Evolutionary conservation across 2,888 invertebrate species (phyloP), one percentile per base, ranked within the genome.

Genomic region (Hybos culiciformis): DNA sequence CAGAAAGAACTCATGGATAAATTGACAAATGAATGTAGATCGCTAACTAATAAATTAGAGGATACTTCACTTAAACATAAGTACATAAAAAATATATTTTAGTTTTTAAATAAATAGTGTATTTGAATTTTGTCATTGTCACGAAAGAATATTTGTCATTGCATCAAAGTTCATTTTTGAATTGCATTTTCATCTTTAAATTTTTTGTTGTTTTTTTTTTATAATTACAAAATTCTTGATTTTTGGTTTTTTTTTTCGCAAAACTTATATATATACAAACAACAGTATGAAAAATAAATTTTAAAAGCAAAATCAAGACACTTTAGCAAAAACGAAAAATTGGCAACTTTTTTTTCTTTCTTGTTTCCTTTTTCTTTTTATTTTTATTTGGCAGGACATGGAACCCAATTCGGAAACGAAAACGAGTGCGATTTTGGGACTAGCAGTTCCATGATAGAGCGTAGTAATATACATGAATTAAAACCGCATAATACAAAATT

Each of bases 1-100:
- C 87, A 88, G 79, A 85, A 83, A 77, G 80, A 80, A 77, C 83
- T 86, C 78, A 83, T 87, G 81, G 85, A 85, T 75, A 86, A 83
- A 78, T 78, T 88, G 70, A 84, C 85, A 65, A 76, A 75, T 65
- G 86, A 88, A 74, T 87, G 87, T 75, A 86, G 83, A 73, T 75
- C 75, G 70, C 78, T 88, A 70, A 87, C 87, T 66, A 76, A 80
- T 72, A 86, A 83, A 76, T 78, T 88, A 74, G 87, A 88, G 75
- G 85, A 85, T 70, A 79, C 84, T 67, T 80, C 79, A 69, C 73
- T 78, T 71, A 82, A 80, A 71, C 85, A 87, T 81, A 86, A 87
- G 87, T 88, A 83, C 47, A 36, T 36, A 34, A 40, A 37, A 60
- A 59, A 54, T 60, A 54, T 55, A 37, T 44, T 44, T 40, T 40